A percentile compares a stretch with the other conserved stretches of the same genome.
Evolutionary conservation across 2,113 vertebrate species (phyloP).

Genomic region (Promerops cafer): DNA sequence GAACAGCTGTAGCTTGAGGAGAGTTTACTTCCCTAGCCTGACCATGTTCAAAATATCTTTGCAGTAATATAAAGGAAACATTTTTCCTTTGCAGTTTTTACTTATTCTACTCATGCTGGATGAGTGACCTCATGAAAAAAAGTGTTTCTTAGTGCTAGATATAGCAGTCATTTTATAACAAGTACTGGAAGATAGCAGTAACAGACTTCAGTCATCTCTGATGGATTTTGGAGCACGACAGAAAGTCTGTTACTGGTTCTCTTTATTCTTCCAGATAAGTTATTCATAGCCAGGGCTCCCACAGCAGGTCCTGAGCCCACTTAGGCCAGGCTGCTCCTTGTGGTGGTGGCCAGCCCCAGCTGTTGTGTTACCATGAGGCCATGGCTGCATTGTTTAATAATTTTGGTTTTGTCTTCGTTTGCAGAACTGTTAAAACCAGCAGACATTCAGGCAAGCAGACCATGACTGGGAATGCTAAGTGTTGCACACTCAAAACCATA

Average conservation of each 20-base stretch:
- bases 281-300: background rate
- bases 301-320: rapidly evolving
- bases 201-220: background rate
- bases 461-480: background rate
- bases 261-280: background rate
- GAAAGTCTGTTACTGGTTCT: background rate
- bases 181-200: background rate
- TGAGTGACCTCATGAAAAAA: background rate
- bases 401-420: background rate
- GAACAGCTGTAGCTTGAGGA: background rate
- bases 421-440: background rate
- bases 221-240: background rate
- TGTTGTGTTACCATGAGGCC: background rate
- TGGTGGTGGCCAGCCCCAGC: background rate
- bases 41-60: background rate
- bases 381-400: background rate
- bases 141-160: background rate
- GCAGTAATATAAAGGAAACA: background rate
- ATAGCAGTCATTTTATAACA: background rate
- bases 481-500: background rate
- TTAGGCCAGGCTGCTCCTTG: background rate
- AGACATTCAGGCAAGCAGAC: background rate
- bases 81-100: background rate
- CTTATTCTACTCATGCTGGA: background rate
- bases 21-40: background rate